Base-by-base conservation (phyloP, 2,888 invertebrate genomes). In the Rhagophthalmus giganteus region DNA sequence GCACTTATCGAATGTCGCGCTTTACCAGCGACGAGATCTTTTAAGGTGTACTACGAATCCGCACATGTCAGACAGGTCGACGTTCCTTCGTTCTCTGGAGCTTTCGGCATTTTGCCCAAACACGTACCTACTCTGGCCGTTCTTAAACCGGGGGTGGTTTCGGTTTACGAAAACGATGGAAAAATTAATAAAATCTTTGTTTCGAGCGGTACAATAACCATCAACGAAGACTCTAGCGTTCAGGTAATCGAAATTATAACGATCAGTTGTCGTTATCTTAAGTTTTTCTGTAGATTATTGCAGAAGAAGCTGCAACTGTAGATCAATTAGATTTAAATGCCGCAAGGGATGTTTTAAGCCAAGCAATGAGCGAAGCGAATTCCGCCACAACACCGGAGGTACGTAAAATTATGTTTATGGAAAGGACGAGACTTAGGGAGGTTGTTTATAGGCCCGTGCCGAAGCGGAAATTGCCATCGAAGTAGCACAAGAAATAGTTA, bases 41-140 rank as follows among this genome's bases (percentile, higher is more conserved):
- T 74, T 8, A 68, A 94, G 92, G 89, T 93, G 6, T 95, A 88
- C 74, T 97, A 91, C 70, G 84, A 92, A 71, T 82, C 85, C 60
- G 81, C 81, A 56, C 83, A 83, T 50, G 88, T 97, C 2, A 91
- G 85, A 71, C 97, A 98, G 79, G 83, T 98, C 12, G 97, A 98
- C 80, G 96, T 98, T 16, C 96, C 97, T 55, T 93, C 95, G 2
- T 91, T 95, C 78, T 93, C 93, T 63, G 96, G 97, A 35, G 80
- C 87, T 57, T 96, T 98, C 74, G 98, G 98, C 84, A 96, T 98
- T 68, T 79, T 98, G 56, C 93, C 96, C 1, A 89, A 93, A 69
- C 98, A 98, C 73, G 98, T 98, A 28, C 97, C 98, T 34, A 90
- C 92, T 35, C 76, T 98, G 57, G 97, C 96, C 62, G 94, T 96